Base-by-base conservation (phyloP, 2,113 vertebrate species). In the Mustela lutreola region DNA sequence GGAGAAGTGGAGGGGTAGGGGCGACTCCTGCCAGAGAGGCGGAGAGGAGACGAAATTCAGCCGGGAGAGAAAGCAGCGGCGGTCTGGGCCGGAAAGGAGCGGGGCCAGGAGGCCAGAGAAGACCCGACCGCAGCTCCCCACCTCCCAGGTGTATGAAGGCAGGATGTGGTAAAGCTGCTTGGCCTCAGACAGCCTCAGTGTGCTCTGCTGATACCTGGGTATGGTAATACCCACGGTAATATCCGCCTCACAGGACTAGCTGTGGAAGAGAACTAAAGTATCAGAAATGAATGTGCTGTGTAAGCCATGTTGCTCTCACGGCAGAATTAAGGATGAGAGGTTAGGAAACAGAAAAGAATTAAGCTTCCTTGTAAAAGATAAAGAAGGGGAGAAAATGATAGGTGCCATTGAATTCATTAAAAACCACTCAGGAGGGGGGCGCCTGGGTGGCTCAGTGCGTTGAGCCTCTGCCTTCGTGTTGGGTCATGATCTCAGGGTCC, bases 211-310 rank as follows among this genome's bases (percentile, higher is more conserved):
- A 42, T 67, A 79, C 21, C 7, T 0, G 24, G 48, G 0, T 45
- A 18, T 15, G 83, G 39, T 15, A 75, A 53, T 33, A 76, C 45
- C 22, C 6, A 18, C 26, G 79, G 39, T 18, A 75, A 53, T 33
- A 76, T 33, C 22, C 8, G 21, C 9, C 79, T 83, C 42, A 1
- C 28, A 75, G 83, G 79, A 75, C 71, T 33, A 36, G 60, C n/a
- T 91, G 48, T 75, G 24, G 31, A 95, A 48, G 84, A 84, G 92
- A 94, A 79, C 89, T 22, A 18, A 80, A 84, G 78, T 10, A 78
- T 70, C 3, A 58, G 56, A 36, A 70, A 9, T n/a, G 22, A 84
- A 87, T 83, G 63, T 36, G 15, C 15, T 85, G 63, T 36, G 21
- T 78, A 87, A 92, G 60, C n/a, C 24, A 7, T 7, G 22, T 4